These are phyloP conservation scores for Pogonocichla stellata DNA, from an alignment of 2,113 vertebrate species.

Conservation along the genomic window DNA sequence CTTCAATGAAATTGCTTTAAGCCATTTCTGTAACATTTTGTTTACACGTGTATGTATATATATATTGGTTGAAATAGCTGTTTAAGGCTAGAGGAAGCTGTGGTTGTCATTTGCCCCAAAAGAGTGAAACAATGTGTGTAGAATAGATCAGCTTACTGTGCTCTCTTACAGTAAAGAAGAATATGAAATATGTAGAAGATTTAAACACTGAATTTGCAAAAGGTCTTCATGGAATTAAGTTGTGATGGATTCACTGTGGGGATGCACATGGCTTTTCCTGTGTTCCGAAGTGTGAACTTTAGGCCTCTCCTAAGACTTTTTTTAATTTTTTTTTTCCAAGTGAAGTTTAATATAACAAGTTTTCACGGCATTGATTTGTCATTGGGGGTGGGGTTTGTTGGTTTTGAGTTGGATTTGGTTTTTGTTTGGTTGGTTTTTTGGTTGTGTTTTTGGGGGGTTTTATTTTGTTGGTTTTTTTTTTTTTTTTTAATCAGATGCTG, in stretches of 20 bases:
- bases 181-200: not conserved
- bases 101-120: not conserved
- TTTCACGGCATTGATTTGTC: not conserved
- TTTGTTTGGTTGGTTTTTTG: not conserved
- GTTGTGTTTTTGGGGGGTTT: no score
- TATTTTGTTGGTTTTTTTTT: not conserved
- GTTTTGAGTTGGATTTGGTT: not conserved
- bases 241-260: not conserved
- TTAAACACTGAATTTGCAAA: slow-evolving; percentile 7
- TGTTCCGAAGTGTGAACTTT: not conserved
- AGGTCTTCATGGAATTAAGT: not conserved
- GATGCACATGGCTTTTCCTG: not conserved
- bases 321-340: not conserved
- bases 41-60: not conserved
- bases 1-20: not conserved
- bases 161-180: not conserved
- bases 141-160: not conserved
- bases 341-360: not conserved
- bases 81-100: slow-evolving; percentile 4
- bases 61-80: slow-evolving; percentile 1
- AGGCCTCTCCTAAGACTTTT: not conserved
- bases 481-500: not conserved
- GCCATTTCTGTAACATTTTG: not conserved
- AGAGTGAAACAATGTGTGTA: not conserved
- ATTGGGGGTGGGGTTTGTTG: not conserved